Percentiles rank a stretch among this genome's conserved stretches.
These are phyloP conservation scores for Mobula hypostoma DNA, from an alignment of 2,113 vertebrate genomes.

Conservation along the genomic window DNA sequence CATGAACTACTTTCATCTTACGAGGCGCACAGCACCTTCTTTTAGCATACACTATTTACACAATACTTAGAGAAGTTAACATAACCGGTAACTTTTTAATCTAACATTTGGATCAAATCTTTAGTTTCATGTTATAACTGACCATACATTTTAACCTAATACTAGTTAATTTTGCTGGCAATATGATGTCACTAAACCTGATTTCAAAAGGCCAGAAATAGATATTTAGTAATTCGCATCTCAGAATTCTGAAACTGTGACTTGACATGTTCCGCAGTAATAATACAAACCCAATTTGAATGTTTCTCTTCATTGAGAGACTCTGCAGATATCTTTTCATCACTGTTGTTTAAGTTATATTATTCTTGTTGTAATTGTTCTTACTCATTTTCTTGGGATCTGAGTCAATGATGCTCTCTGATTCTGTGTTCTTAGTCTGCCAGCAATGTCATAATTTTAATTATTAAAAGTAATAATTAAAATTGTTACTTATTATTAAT, in stretches of 20 bases:
- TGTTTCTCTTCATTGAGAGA: not conserved
- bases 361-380: not conserved
- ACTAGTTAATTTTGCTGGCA: conserved; percentile 7
- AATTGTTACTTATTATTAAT: no score
- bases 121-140: conserved; percentile 32
- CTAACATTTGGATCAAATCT: conserved; percentile 31
- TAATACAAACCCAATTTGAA: not conserved
- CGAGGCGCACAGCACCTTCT: not conserved
- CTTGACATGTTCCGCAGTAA: not conserved
- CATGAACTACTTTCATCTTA: conserved; percentile 13
- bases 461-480: not conserved
- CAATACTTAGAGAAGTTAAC: conserved; percentile 22
- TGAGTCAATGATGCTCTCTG: not conserved
- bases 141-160: conserved; percentile 16
- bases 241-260: not conserved
- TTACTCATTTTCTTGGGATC: not conserved
- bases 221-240: not conserved
- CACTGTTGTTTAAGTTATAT: not conserved
- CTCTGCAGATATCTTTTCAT: not conserved
- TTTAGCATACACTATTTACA: conserved; percentile 18
- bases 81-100: conserved; percentile 37
- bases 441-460: not conserved
- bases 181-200: not conserved
- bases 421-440: not conserved
- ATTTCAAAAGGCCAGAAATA: not conserved